A percentile compares a stretch with the other conserved stretches of the same genome.
These are phyloP conservation scores for Cordilura impudica DNA, from an alignment of 2,888 invertebrate species.

Conservation along the genomic window DNA sequence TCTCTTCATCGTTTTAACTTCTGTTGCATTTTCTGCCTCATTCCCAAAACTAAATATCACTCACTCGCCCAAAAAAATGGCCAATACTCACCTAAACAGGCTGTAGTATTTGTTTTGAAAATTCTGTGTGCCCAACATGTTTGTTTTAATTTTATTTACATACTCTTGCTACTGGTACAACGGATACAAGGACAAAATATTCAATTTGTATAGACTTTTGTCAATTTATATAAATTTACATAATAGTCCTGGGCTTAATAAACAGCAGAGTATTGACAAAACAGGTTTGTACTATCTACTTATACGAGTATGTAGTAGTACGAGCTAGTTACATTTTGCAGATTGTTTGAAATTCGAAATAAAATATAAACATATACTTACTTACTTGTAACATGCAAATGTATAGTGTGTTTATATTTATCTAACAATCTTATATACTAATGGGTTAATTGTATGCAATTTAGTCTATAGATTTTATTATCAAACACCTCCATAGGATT, in stretches of 20 bases:
- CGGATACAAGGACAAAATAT: constrained; percentile 28
- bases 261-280: constrained; percentile 18
- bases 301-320: not conserved
- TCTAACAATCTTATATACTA: constrained; percentile 59
- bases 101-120: constrained; percentile 48
- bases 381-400: not conserved
- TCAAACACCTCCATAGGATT: constrained; percentile 17
- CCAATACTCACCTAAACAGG: too few species aligned
- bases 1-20: not conserved
- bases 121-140: constrained; percentile 51
- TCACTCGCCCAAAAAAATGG: not conserved
- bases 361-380: constrained; percentile 27
- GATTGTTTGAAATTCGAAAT: constrained; percentile 39
- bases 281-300: too few species aligned
- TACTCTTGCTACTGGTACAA: constrained; percentile 11
- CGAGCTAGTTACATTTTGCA: constrained; percentile 32
- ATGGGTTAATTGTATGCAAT: constrained; percentile 60
- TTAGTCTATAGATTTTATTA: constrained; percentile 20
- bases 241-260: constrained; percentile 45
- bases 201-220: constrained; percentile 62
- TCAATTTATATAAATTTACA: constrained; percentile 61
- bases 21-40: not conserved
- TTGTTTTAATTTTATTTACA: constrained; percentile 54
- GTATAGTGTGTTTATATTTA: constrained; percentile 38
- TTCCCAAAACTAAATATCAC: not conserved